Conservation (phyloP, 2,888 invertebrate genomes). For the Melanargia galathea region DNA sequence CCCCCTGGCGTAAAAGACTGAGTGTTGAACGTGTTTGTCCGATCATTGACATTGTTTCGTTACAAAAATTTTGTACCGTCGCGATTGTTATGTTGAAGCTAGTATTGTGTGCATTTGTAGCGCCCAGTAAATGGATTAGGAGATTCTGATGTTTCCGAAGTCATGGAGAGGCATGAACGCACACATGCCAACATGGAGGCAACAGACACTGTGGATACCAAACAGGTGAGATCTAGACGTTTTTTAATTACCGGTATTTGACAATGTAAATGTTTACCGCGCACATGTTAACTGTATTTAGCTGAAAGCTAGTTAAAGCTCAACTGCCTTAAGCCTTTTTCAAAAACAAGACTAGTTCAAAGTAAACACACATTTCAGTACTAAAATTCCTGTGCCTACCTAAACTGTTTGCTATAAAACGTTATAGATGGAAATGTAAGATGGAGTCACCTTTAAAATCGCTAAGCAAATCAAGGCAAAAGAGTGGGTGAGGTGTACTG, state of each 20-base stretch:
- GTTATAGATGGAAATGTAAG: conserved; percentile 35
- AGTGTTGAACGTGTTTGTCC: conserved; percentile 70
- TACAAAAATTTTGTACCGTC: conserved; percentile 69
- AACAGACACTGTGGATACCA: conserved; percentile 83
- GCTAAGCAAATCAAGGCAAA: conserved; percentile 69
- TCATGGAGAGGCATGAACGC: conserved; percentile 77
- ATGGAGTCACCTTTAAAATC: conserved; percentile 55
- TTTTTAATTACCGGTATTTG: conserved; percentile 72
- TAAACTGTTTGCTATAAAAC: conserved; percentile 3
- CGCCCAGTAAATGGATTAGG: conserved; percentile 66
- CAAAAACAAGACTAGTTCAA: conserved; percentile 4
- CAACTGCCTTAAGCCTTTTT: not conserved
- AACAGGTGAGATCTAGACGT: conserved; percentile 81
- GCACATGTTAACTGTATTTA: conserved; percentile 45
- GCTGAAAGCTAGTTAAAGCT: not conserved
- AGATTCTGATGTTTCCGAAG: conserved; percentile 79
- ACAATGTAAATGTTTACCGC: conserved; percentile 55
- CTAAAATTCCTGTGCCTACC: not conserved
- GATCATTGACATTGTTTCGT: conserved; percentile 80
- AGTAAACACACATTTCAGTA: conserved; percentile 6
- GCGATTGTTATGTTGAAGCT: conserved; percentile 77
- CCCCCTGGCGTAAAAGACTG: conserved; percentile 51
- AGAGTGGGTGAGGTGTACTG: conserved; percentile 70
- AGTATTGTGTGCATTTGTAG: conserved; percentile 65
- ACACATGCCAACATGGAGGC: conserved; percentile 84